These are phyloP conservation scores for Drosophila histrio DNA, from an alignment of 2,888 invertebrate species.

Conservation along the genomic window DNA sequence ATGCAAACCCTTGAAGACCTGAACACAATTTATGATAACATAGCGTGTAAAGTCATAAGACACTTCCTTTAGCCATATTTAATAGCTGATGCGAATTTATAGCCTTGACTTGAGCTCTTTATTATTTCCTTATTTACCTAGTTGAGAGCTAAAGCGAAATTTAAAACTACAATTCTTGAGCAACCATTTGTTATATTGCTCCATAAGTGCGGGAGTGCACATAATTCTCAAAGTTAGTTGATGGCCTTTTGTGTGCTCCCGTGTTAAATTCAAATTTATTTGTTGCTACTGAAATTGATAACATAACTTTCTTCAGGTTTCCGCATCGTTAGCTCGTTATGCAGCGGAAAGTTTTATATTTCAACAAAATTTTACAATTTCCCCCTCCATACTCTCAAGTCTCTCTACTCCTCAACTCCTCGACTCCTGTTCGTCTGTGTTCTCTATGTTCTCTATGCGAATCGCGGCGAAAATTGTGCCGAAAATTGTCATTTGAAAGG, in stretches of 20 bases:
- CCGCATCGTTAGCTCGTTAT: conserved; percentile 83
- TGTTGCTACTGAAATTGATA: conserved; percentile 83
- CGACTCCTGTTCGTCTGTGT: not conserved
- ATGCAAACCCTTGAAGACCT: not conserved
- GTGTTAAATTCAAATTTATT: conserved; percentile 83
- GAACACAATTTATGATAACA: conserved; percentile 9
- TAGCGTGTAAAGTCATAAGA: not conserved
- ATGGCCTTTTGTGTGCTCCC: conserved; percentile 50
- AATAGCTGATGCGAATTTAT: conserved; percentile 23
- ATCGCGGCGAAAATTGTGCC: conserved; percentile 69
- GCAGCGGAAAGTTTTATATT: conserved; percentile 82
- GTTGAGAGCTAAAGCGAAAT: conserved; percentile 5
- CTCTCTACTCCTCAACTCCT: not conserved
- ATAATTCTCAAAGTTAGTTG: conserved; percentile 47
- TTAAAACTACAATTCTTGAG: conserved; percentile 26
- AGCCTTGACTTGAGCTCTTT: conserved; percentile 9
- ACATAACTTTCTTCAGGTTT: conserved; percentile 84
- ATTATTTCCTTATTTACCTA: conserved; percentile 15
- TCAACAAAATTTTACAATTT: conserved; percentile 76
- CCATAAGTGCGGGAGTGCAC: conserved; percentile 38
- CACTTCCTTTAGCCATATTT: conserved; percentile 7
- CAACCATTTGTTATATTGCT: conserved; percentile 6
- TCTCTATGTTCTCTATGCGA: conserved; percentile 29
- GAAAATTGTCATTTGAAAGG: conserved; percentile 75
- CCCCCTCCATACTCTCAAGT: conserved; percentile 1